A percentile compares a stretch with the other conserved stretches of the same genome.
Conservation (phyloP, 2,113 vertebrate genomes). For the Campylomormyrus tamandua region DNA sequence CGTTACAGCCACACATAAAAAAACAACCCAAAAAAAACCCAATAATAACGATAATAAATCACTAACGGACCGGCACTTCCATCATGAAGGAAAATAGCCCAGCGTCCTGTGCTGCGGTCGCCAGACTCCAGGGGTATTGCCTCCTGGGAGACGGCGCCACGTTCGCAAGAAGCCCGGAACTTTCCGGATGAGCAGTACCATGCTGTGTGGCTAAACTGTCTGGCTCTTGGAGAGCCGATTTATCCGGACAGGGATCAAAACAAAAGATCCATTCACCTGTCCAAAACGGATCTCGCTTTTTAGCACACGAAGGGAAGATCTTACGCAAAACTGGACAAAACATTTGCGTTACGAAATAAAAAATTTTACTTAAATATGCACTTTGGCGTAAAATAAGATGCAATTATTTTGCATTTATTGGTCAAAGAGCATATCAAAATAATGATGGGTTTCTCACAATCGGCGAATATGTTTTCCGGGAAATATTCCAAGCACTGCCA, state of each 20-base stretch:
- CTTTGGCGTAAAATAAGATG: background rate
- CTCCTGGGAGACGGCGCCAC: background rate
- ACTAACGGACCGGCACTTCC: background rate
- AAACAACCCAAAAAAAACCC: background rate
- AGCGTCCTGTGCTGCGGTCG: background rate
- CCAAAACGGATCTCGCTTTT: background rate
- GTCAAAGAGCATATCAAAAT: background rate
- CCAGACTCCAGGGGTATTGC: background rate
- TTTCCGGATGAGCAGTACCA: background rate
- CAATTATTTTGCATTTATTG: background rate
- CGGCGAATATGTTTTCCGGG: background rate
- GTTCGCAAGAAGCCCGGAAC: background rate
- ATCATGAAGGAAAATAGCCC: background rate
- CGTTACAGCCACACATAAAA: background rate
- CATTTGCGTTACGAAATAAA: background rate
- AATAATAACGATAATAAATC: background rate
- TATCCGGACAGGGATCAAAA: background rate
- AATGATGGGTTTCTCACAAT: constrained; percentile 6
- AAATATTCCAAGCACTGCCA: constrained; percentile 15
- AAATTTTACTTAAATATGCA: background rate
- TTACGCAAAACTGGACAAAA: background rate
- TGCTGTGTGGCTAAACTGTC: no score
- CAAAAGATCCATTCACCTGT: background rate
- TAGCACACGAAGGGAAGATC: background rate
- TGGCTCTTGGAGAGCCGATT: background rate